phyloP scores from a whole-genome alignment of 1,140 invertebrate genomes.

The Procambarus virginalis region DNA sequence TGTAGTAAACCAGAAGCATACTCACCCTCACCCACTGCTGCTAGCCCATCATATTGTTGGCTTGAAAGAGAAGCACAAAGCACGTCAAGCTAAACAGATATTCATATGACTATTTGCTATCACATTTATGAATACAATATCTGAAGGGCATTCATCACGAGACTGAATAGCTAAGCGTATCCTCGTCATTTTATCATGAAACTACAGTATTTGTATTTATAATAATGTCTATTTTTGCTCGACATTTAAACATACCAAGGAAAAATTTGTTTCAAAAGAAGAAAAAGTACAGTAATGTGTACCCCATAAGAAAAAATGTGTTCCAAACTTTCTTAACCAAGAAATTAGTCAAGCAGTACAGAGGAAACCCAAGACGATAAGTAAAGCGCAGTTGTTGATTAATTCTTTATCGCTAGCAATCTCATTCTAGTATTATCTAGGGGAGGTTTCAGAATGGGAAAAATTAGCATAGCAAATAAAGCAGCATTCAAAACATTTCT shows the following conservation, averaged over 20 bases:
- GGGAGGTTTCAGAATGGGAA: too few species aligned
- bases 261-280: background rate
- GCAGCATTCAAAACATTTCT: too few species aligned
- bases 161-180: background rate
- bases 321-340: background rate
- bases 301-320: too few species aligned
- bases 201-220: too few species aligned
- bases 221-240: background rate
- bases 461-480: too few species aligned
- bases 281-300: too few species aligned
- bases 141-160: background rate
- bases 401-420: background rate
- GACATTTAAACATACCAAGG: background rate
- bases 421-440: too few species aligned
- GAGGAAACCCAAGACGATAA: background rate
- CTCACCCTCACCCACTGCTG: slow-evolving; percentile 60
- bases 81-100: slow-evolving; percentile 54
- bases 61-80: slow-evolving; percentile 61
- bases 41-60: slow-evolving; percentile 62
- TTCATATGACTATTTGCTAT: background rate
- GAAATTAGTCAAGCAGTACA: background rate
- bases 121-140: background rate
- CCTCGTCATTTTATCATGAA: too few species aligned
- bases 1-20: slow-evolving; percentile 11
- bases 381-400: background rate